These are phyloP conservation scores for Calidris pygmaea DNA, from an alignment of 2,113 vertebrate species.

Conservation along the genomic window DNA sequence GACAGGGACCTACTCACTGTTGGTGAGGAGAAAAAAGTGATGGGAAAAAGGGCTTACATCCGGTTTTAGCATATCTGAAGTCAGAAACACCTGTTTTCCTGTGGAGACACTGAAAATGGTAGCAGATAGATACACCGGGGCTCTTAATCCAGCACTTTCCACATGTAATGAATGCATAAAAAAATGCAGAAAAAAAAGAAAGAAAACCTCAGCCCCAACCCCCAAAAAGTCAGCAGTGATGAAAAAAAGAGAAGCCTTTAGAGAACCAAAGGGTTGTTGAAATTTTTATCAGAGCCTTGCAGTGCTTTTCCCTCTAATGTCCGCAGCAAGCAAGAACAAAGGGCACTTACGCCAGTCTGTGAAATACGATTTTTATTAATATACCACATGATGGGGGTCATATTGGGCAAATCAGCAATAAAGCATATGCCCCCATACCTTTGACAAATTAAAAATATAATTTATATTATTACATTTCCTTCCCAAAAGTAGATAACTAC, in stretches of 20 bases:
- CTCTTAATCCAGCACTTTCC: not conserved
- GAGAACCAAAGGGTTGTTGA: not conserved
- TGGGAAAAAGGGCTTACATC: not conserved
- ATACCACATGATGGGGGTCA: not conserved
- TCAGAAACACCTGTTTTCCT: not conserved
- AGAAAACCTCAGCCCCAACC: not conserved
- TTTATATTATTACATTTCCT: not conserved
- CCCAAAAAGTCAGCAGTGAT: not conserved
- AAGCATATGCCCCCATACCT: not conserved
- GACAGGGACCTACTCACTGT: not conserved
- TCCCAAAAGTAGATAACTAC: not conserved
- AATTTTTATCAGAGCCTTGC: not conserved
- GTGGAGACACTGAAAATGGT: not conserved
- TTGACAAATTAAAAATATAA: not conserved
- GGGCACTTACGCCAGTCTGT: not conserved
- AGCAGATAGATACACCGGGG: not conserved
- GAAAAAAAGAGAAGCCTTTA: not conserved
- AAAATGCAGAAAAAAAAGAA: not conserved
- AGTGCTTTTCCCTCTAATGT: not conserved
- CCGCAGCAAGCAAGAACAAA: not conserved
- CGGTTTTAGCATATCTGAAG: not conserved
- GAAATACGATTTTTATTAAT: constrained; percentile 2
- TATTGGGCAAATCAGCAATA: not conserved
- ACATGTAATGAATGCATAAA: not conserved
- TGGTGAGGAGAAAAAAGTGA: rapidly evolving